phyloP scores from a whole-genome alignment of 2,797 vertebrate genomes.

The Cetoscarus ocellatus region DNA sequence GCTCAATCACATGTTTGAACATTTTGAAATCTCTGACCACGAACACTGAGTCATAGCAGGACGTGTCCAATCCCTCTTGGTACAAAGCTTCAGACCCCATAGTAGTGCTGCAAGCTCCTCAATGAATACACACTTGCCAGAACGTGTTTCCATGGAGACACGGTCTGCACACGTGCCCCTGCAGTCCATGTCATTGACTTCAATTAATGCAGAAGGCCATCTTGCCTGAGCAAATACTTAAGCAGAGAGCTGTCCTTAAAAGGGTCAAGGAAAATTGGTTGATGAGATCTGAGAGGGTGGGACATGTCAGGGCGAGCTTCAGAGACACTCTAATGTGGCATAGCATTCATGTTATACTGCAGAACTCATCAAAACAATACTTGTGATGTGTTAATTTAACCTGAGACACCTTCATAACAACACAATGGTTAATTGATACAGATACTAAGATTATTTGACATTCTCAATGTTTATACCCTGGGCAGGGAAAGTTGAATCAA shows the following conservation, averaged over 20 bases:
- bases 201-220: slow-evolving; percentile 77
- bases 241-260: slow-evolving; percentile 63
- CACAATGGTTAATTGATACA: background rate
- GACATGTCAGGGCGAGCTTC: slow-evolving; percentile 1
- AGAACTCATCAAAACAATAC: slow-evolving; percentile 1
- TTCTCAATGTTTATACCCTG: background rate
- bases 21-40: slow-evolving; percentile 1
- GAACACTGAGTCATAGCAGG: background rate
- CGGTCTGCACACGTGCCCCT: slow-evolving; percentile 71
- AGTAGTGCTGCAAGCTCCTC: slow-evolving; percentile 61
- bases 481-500: too few species aligned
- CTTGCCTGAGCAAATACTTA: slow-evolving; percentile 74
- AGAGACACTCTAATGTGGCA: slow-evolving; percentile 13
- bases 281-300: slow-evolving; percentile 39
- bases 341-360: slow-evolving; percentile 14
- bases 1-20: background rate
- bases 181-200: slow-evolving; percentile 82
- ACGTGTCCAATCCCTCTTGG: background rate
- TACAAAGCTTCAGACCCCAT: slow-evolving; percentile 50
- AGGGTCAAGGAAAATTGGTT: slow-evolving; percentile 46
- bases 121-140: slow-evolving; percentile 64
- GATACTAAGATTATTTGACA: background rate
- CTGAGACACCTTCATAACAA: background rate
- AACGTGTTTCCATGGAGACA: slow-evolving; percentile 85
- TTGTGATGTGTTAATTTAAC: slow-evolving; percentile 8